Evolutionary conservation across 2,888 invertebrate species (phyloP).

Genomic region (Leistus spinibarbis): DNA sequence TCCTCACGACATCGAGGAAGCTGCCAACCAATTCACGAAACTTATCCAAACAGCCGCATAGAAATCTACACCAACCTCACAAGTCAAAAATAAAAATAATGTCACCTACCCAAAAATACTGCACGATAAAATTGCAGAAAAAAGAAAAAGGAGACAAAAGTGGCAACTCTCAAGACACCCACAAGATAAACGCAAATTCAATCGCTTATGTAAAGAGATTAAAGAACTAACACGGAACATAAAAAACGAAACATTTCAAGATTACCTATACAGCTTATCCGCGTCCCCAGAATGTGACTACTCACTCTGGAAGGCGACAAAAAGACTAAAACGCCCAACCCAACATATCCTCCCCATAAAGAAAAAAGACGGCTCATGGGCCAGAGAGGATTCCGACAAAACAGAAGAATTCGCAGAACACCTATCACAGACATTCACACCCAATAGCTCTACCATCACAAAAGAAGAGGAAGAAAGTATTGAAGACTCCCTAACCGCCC

Average conservation of each 20-base stretch:
- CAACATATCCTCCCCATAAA: no score
- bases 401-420: no score
- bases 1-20: neutral
- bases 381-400: no score
- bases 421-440: conserved; percentile 33
- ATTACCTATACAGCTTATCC: neutral
- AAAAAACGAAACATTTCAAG: neutral
- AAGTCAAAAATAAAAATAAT: neutral
- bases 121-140: conserved; percentile 12
- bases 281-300: conserved; percentile 21
- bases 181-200: conserved; percentile 36
- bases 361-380: no score
- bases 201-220: conserved; percentile 31
- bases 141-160: conserved; percentile 36
- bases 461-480: no score
- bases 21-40: neutral
- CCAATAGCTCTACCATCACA: no score
- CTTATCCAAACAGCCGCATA: neutral
- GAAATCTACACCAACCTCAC: neutral
- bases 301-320: conserved; percentile 36
- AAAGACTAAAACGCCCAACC: no score
- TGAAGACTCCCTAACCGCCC: neutral
- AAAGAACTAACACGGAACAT: conserved; percentile 21
- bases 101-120: neutral
- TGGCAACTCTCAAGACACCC: conserved; percentile 38